phyloP scores from a whole-genome alignment of 1,140 invertebrate species.

The Ostrea denselamellosa region DNA sequence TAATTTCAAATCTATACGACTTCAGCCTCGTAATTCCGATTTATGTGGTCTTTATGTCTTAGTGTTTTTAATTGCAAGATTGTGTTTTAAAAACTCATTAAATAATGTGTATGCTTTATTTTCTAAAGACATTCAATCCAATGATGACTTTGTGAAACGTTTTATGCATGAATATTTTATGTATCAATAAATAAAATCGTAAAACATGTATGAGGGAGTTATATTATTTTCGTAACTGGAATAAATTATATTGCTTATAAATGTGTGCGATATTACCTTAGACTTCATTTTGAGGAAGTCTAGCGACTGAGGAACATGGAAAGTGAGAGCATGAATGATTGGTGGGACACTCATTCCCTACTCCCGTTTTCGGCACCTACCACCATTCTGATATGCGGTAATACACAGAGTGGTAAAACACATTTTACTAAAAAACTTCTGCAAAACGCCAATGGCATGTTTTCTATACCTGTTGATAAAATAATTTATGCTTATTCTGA shows the following conservation, averaged over 20 bases:
- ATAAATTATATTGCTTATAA: not conserved
- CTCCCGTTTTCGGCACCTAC: slow-evolving; percentile 46
- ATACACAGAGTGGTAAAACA: slow-evolving; percentile 52
- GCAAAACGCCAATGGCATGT: slow-evolving; percentile 46
- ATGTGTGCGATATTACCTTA: not conserved
- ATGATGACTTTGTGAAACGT: slow-evolving; percentile 5
- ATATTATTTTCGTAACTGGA: not conserved
- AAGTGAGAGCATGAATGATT: not conserved
- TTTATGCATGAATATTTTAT: slow-evolving; percentile 17
- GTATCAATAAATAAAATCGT: not conserved
- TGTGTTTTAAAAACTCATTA: slow-evolving; percentile 42
- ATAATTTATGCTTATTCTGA: slow-evolving; percentile 52
- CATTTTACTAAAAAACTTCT: slow-evolving; percentile 41
- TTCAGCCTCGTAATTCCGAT: slow-evolving; percentile 33
- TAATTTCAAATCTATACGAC: slow-evolving; percentile 26
- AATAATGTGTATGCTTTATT: slow-evolving; percentile 27
- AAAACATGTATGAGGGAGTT: not conserved
- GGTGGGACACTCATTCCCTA: slow-evolving; percentile 41
- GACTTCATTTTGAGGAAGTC: not conserved
- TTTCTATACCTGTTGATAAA: slow-evolving; percentile 21
- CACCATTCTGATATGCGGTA: slow-evolving; percentile 46
- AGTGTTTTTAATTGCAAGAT: slow-evolving; percentile 40
- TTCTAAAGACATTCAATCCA: not conserved
- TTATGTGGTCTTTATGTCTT: slow-evolving; percentile 46
- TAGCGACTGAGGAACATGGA: not conserved